Conservation (phyloP, 2,888 invertebrate species). For the Liodrosophila aerea region DNA sequence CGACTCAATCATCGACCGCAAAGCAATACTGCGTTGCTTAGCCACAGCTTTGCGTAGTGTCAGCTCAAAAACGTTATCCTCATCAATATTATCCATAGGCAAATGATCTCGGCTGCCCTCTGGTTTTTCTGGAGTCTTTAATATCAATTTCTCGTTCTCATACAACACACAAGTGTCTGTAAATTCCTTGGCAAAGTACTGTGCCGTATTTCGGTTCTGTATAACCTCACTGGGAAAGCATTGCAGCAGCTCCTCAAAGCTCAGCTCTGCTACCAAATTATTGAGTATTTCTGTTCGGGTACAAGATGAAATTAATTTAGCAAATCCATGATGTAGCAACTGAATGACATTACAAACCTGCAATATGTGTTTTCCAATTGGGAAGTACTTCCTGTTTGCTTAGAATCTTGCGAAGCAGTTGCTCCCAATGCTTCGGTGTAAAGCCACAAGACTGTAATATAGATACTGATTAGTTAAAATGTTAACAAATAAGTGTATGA, state of each 20-base stretch:
- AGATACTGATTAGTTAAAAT: background rate
- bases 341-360: slow-evolving; percentile 53
- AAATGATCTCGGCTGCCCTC: slow-evolving; percentile 63
- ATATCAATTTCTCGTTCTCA: slow-evolving; percentile 68
- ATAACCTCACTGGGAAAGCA: slow-evolving; percentile 81
- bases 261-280: slow-evolving; percentile 77
- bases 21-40: slow-evolving; percentile 85
- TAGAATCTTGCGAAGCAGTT: slow-evolving; percentile 79
- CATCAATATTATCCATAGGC: slow-evolving; percentile 81
- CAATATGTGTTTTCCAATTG: slow-evolving; percentile 79
- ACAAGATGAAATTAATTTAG: too few relatives aligned
- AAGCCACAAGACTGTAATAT: slow-evolving; percentile 78
- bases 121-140: slow-evolving; percentile 45
- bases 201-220: slow-evolving; percentile 72
- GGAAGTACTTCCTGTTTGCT: slow-evolving; percentile 79
- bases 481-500: background rate
- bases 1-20: slow-evolving; percentile 85
- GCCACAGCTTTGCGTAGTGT: slow-evolving; percentile 83
- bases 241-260: slow-evolving; percentile 80
- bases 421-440: slow-evolving; percentile 81
- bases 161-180: slow-evolving; percentile 69
- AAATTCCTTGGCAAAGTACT: slow-evolving; percentile 72
- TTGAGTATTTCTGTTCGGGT: slow-evolving; percentile 76
- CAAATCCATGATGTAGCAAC: too few relatives aligned
- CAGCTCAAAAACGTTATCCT: slow-evolving; percentile 81